Conservation (phyloP, 1,140 invertebrate species). For the Stenopsyche tienmushanensis region DNA sequence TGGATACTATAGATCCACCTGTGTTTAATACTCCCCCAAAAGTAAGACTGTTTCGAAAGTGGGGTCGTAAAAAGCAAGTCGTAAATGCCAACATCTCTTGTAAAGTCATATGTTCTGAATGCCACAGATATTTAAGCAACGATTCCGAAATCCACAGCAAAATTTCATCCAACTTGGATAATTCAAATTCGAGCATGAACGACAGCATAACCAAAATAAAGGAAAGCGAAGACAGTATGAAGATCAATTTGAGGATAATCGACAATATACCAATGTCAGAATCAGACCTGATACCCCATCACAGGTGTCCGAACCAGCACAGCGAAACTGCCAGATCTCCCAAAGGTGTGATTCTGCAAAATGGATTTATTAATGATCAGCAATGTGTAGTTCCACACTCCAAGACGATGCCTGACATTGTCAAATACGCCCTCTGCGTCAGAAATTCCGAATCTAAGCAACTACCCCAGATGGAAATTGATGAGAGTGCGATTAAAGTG, state of each 20-base stretch:
- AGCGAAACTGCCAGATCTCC: not conserved
- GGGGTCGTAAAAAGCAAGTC: conserved; percentile 27
- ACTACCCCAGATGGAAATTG: not conserved
- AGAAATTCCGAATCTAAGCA: conserved; percentile 3
- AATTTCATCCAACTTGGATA: conserved; percentile 2
- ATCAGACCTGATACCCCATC: conserved; percentile 36
- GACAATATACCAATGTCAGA: conserved; percentile 14
- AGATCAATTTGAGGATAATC: conserved; percentile 13
- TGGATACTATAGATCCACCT: not conserved
- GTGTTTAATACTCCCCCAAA: conserved; percentile 9
- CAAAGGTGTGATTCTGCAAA: not conserved
- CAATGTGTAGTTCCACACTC: conserved; percentile 25
- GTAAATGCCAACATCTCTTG: conserved; percentile 21
- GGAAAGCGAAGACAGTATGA: not conserved
- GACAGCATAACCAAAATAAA: conserved; percentile 1
- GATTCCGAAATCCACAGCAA: conserved; percentile 19
- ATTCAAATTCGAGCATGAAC: conserved; percentile 14
- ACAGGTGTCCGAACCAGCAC: conserved; percentile 34
- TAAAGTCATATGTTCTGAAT: conserved; percentile 36
- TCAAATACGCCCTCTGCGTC: conserved; percentile 27
- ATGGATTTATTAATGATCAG: not conserved
- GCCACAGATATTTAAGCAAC: conserved; percentile 34
- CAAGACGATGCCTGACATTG: conserved; percentile 40
- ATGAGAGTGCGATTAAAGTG: not conserved
- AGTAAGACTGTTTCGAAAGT: conserved; percentile 32